A percentile compares a stretch with the other conserved stretches of the same genome.
Conservation (phyloP, 2,888 invertebrate species). For the Patella ulyssiponensis region DNA sequence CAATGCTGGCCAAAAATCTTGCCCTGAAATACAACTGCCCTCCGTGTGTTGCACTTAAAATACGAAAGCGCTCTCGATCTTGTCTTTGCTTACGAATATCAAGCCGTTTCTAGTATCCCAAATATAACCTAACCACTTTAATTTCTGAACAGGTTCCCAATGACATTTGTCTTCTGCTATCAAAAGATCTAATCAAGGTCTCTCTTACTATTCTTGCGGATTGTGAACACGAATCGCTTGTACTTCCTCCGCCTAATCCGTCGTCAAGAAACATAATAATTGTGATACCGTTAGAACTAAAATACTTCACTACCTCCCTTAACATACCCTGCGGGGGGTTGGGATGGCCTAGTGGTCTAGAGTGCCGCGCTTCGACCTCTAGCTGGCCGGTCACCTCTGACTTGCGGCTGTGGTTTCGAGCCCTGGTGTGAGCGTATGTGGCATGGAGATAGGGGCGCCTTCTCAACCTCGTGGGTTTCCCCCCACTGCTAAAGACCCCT, state of each 20-base stretch:
- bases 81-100: background rate
- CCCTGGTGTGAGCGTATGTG: too few relatives aligned
- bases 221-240: background rate
- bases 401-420: too few relatives aligned
- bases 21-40: background rate
- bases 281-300: conserved; percentile 6
- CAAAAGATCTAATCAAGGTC: background rate
- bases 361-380: too few relatives aligned
- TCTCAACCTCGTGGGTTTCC: too few relatives aligned
- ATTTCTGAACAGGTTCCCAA: background rate
- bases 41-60: background rate
- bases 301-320: conserved; percentile 10
- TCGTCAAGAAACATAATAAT: conserved; percentile 29
- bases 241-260: conserved; percentile 17
- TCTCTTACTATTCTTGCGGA: background rate
- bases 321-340: too few relatives aligned
- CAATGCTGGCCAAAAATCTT: background rate
- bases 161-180: background rate
- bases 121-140: conserved; percentile 3
- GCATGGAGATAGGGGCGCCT: too few relatives aligned
- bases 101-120: background rate
- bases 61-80: background rate
- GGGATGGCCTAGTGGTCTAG: too few relatives aligned
- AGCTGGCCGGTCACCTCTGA: too few relatives aligned
- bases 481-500: too few relatives aligned